Conservation (phyloP, 2,797 vertebrate genomes). For the Coracias cyanogaster region DNA sequence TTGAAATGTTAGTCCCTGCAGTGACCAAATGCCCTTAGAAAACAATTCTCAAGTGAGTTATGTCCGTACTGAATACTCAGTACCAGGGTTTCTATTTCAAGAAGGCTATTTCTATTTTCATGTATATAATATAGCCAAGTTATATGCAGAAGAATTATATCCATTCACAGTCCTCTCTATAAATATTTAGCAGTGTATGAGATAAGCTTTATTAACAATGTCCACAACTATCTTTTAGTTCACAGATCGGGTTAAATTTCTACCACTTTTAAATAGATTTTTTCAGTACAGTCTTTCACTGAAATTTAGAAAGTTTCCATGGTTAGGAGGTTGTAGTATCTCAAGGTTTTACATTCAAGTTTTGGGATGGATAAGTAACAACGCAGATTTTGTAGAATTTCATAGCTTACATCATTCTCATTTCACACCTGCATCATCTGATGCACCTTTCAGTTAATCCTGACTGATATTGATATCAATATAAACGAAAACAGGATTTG, state of each 20-base stretch:
- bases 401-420: background rate
- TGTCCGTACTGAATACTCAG: background rate
- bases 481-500: background rate
- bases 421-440: background rate
- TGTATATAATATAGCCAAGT: background rate
- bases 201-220: background rate
- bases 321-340: background rate
- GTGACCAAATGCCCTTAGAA: background rate
- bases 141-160: slow-evolving; percentile 7
- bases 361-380: background rate
- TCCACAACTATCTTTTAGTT: background rate
- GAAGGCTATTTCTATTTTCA: slow-evolving; percentile 4
- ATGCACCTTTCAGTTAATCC: background rate
- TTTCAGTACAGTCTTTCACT: background rate
- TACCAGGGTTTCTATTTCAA: background rate
- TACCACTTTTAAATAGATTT: background rate
- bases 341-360: background rate
- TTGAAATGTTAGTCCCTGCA: background rate
- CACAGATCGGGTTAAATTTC: background rate
- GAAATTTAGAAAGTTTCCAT: background rate
- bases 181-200: background rate
- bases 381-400: background rate
- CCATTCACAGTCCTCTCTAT: background rate
- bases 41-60: background rate
- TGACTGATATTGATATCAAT: background rate